Evolutionary conservation across 2,888 invertebrate species (phyloP), one percentile per base, ranked within the genome.

Genomic region (Parnassius glacialis): DNA sequence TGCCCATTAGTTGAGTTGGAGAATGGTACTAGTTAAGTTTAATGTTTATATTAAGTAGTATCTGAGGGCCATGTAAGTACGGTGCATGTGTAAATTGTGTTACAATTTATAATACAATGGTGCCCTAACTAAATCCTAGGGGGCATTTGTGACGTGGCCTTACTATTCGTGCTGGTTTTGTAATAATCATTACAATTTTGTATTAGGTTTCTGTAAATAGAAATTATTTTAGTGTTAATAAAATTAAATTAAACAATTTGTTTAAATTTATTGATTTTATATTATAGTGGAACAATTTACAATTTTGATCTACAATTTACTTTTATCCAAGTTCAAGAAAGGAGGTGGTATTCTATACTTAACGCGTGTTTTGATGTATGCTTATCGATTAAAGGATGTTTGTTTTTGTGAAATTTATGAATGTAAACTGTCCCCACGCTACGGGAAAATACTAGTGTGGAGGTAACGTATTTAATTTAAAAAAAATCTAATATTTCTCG

Each of bases 1-100:
- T 87, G 74, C 80, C 91, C 92, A 92, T 92, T 92, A 92, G 89
- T 80, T 76, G 70, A 70, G 68, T 70, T 73, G 70, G 70, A 71
- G 79, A 81, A 82, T 75, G 76, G 78, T 69, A 67, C 73, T 70
- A 80, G 73, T 90, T 83, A 90, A 87, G 78, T 84, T 84, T 80
- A 83, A 88, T 87, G 86, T 89, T 88, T 88, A 88, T 85, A 82
- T 85, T 78, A 75, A 74, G 72, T 71, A 73, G 69, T 69, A 64
- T 65, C 53, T 67, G 57, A 50, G 65, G 48, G 58, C 57, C 57
- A 66, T 66, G 67, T 62, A 56, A 56, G 62, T 67, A 66, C 61
- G 65, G 65, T 68, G 71, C 67, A 68, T 69, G 70, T 67, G 69
- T 70, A 67, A 71, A 71, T 69, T 70, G 69, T 66, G 62, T 68